A percentile compares a stretch with the other conserved stretches of the same genome.
phyloP scores from a whole-genome alignment of 2,888 invertebrate species.

The Odontocolon sp. region DNA sequence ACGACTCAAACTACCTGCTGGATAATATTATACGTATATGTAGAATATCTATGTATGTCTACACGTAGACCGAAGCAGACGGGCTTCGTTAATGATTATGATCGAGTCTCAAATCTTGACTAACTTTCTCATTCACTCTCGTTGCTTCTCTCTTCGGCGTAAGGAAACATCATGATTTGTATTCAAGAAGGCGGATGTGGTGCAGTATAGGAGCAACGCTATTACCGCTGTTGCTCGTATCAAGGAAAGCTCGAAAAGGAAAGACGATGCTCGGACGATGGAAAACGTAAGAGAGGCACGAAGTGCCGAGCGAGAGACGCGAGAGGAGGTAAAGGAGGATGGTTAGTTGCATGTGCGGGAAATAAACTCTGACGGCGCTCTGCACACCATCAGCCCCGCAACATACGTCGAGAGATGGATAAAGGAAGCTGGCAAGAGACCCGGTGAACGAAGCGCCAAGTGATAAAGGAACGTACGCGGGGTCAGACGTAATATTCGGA shows the following conservation, averaged over 20 bases:
- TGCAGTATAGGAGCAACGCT: conserved; percentile 50
- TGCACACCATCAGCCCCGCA: conserved; percentile 1
- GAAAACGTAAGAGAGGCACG: conserved; percentile 41
- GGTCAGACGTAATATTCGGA: conserved; percentile 41
- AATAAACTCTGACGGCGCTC: conserved; percentile 68
- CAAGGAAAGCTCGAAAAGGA: conserved; percentile 7
- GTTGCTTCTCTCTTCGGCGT: not conserved
- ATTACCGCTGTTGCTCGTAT: not conserved
- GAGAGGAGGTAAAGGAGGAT: conserved; percentile 42
- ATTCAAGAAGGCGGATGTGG: conserved; percentile 71
- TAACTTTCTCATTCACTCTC: conserved; percentile 41
- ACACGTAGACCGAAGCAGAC: conserved; percentile 1
- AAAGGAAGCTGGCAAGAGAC: not conserved
- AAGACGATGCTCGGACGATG: not conserved
- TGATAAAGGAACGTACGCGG: conserved; percentile 45
- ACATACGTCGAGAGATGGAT: conserved; percentile 5
- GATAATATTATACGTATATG: conserved; percentile 20
- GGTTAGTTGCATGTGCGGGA: conserved; percentile 66
- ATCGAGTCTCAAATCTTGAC: conserved; percentile 67
- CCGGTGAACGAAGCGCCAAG: conserved; percentile 30
- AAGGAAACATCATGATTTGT: conserved; percentile 74
- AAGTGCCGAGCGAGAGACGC: no score
- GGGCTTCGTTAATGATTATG: conserved; percentile 78
- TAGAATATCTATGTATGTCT: not conserved
- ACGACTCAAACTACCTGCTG: conserved; percentile 22